Evolutionary conservation across 2,888 invertebrate species (phyloP), one percentile per base, ranked within the genome.

Genomic region (Euphydryas editha): DNA sequence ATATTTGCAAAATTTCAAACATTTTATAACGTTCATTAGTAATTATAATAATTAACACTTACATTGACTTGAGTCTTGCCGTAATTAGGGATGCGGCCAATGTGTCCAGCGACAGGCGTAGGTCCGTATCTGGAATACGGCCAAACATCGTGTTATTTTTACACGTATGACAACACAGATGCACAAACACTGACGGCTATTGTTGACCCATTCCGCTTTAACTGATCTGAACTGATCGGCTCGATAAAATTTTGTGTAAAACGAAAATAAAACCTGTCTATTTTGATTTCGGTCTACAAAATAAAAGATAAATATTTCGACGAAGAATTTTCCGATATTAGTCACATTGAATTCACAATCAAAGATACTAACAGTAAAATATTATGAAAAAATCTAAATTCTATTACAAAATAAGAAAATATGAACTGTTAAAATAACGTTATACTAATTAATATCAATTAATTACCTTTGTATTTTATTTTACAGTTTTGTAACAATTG

Each of bases 61-160:
- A 92, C 92, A 80, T 90, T 91, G 70, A 88, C 88, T 72, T 91
- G 90, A 70, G 90, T 85, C 84, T 84, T 92, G 78, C 92, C 92
- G 80, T 77, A 92, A 87, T 86, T 88, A 75, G 92, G 92, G 78
- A 92, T 92, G 81, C 92, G 88, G 76, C 92, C 92, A 78, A 86
- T 75, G 82, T 92, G 90, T 75, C 91, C 92, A 78, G 84, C 77
- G 74, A 80, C 77, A 68, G 88, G 82, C 72, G 77, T 74, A 65
- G 84, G 79, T 71, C 87, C 90, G 82, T 85, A 90, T 81, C 92
- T 92, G 92, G 92, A 92, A 87, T 64, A 65, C 67, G 69, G 90
- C 92, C 92, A 92, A 90, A 71, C 71, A 75, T 75, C 71, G 67
- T 77, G 86, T 90, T 92, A 92, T 90, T 90, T 91, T 87, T 85